Evolutionary conservation across 1,140 invertebrate genomes (phyloP).

Genomic region (Drosophila equinoxialis): DNA sequence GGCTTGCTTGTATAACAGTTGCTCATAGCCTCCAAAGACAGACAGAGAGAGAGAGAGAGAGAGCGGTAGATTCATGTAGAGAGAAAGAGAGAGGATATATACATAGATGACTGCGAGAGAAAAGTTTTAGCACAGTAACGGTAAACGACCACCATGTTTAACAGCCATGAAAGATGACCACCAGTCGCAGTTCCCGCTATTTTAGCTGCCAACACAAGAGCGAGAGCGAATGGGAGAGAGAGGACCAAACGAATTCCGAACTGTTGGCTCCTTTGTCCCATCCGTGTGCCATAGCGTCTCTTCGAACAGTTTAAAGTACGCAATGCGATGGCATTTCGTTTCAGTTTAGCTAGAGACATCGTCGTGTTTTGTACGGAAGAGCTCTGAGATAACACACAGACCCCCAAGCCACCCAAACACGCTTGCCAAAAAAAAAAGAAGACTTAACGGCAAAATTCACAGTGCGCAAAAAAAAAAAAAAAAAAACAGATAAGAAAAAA

Average conservation of each 20-base stretch:
- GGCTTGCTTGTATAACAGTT: slow-evolving; percentile 64
- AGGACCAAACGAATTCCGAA: slow-evolving; percentile 21
- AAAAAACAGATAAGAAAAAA: slow-evolving; percentile 38
- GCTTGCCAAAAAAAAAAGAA: slow-evolving; percentile 2
- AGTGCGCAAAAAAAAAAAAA: slow-evolving; percentile 50
- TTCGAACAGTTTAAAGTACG: slow-evolving; percentile 76
- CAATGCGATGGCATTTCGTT: slow-evolving; percentile 69
- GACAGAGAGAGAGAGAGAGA: slow-evolving; percentile 16
- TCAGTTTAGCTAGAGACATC: slow-evolving; percentile 79
- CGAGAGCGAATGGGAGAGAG: slow-evolving; percentile 10
- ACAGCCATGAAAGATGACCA: slow-evolving; percentile 46
- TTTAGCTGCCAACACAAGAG: slow-evolving; percentile 6
- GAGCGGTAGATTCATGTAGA: background rate
- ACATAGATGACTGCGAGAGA: background rate
- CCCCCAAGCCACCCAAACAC: background rate
- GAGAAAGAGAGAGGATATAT: background rate
- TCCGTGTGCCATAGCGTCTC: slow-evolving; percentile 22
- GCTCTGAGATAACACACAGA: slow-evolving; percentile 46
- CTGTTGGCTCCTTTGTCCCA: slow-evolving; percentile 8
- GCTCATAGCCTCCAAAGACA: slow-evolving; percentile 5
- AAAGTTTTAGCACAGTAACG: slow-evolving; percentile 23
- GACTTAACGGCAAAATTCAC: slow-evolving; percentile 41
- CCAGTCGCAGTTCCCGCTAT: slow-evolving; percentile 13
- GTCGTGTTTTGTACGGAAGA: slow-evolving; percentile 70
- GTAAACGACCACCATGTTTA: slow-evolving; percentile 22